These are phyloP conservation scores for Etheostoma perlongum DNA, from an alignment of 2,797 vertebrate species.

Conservation along the genomic window DNA sequence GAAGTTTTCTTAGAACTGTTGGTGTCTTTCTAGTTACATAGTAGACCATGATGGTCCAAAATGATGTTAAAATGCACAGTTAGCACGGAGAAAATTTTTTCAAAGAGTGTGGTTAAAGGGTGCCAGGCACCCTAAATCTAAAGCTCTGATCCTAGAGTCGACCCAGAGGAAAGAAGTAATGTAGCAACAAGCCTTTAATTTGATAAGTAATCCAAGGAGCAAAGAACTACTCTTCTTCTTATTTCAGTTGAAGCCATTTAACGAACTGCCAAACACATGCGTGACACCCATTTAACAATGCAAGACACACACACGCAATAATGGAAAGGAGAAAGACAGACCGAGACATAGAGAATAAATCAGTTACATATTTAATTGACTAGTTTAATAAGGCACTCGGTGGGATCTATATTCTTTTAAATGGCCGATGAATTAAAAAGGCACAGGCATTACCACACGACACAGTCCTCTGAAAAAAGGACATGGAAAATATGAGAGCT, in stretches of 20 bases:
- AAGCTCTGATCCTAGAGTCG: no score
- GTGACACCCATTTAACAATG: slow-evolving; percentile 28
- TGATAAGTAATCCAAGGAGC: slow-evolving; percentile 41
- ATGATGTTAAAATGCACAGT: no score
- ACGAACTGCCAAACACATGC: slow-evolving; percentile 22
- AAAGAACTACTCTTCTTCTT: neutral
- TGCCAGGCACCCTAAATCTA: no score
- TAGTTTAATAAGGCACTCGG: slow-evolving; percentile 46
- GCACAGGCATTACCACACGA: slow-evolving; percentile 19
- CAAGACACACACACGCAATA: slow-evolving; percentile 26
- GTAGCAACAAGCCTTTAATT: slow-evolving; percentile 42
- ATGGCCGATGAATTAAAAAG: slow-evolving; percentile 55
- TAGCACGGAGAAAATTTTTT: no score
- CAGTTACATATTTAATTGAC: slow-evolving; percentile 36
- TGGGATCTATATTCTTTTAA: slow-evolving; percentile 49
- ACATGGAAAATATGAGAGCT: slow-evolving; percentile 49
- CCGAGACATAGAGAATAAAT: slow-evolving; percentile 13
- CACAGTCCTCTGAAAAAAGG: slow-evolving; percentile 18
- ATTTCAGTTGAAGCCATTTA: slow-evolving; percentile 22
- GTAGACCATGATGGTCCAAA: no score
- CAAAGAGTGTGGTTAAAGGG: no score
- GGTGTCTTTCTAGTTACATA: no score
- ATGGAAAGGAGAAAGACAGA: slow-evolving; percentile 6
- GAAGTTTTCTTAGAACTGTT: no score
- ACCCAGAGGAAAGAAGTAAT: slow-evolving; percentile 2